A percentile compares a stretch with the other conserved stretches of the same genome.
Conservation (phyloP, 1,140 invertebrate genomes). For the Ceratina japonica region DNA sequence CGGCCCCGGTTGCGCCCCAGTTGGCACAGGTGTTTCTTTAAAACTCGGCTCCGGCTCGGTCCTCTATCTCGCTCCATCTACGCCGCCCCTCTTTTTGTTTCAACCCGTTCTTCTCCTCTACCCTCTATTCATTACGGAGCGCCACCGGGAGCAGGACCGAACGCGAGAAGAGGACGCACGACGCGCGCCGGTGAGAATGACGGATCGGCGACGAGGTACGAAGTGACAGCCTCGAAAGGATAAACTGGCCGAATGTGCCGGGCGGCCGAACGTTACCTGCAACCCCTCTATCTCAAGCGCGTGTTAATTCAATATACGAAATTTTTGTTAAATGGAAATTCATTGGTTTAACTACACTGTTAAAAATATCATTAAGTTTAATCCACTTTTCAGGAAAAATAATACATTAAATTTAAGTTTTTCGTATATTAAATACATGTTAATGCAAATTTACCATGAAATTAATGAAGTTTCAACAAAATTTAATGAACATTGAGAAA, state of each 20-base stretch:
- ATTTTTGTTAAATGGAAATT: too few relatives aligned
- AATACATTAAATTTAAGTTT: too few relatives aligned
- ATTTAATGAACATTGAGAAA: too few relatives aligned
- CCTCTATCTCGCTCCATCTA: conserved; percentile 6
- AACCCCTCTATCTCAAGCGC: neutral
- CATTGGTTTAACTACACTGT: too few relatives aligned
- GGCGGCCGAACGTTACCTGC: neutral
- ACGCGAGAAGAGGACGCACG: neutral
- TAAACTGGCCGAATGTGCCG: neutral
- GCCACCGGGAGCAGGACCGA: conserved; percentile 54
- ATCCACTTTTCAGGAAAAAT: too few relatives aligned
- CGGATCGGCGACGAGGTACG: conserved; percentile 43
- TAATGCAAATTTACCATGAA: too few relatives aligned
- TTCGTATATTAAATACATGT: too few relatives aligned
- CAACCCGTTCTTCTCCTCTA: conserved; percentile 32
- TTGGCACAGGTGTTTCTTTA: conserved; percentile 72
- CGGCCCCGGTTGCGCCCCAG: conserved; percentile 69
- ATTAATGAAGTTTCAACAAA: too few relatives aligned
- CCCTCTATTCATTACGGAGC: conserved; percentile 60
- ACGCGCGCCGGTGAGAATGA: conserved; percentile 52
- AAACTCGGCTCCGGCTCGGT: conserved; percentile 47
- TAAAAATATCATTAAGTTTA: too few relatives aligned
- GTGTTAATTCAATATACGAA: neutral
- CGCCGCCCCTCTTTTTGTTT: conserved; percentile 26
- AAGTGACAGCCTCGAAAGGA: conserved; percentile 21